A percentile compares a stretch with the other conserved stretches of the same genome.
These are phyloP conservation scores for Hemicrepidius hirtus DNA, from an alignment of 2,888 invertebrate genomes.

Conservation along the genomic window DNA sequence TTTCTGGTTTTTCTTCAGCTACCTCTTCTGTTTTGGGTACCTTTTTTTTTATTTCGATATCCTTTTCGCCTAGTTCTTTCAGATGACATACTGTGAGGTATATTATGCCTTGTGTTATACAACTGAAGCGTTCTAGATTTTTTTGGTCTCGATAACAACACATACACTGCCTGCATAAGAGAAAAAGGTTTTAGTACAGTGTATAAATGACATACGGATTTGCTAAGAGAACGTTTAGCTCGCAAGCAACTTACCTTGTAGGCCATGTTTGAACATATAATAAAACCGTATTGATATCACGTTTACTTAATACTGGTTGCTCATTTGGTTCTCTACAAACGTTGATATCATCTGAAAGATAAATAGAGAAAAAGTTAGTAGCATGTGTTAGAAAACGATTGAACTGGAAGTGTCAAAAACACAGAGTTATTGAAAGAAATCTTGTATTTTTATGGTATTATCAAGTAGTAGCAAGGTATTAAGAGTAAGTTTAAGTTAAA, in stretches of 20 bases:
- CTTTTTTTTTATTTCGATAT: constrained; percentile 63
- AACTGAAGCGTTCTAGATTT: constrained; percentile 93
- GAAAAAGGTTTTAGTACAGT: not conserved
- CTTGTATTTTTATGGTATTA: not conserved
- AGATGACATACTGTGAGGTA: constrained; percentile 89
- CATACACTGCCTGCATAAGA: constrained; percentile 87
- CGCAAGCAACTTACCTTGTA: constrained; percentile 78
- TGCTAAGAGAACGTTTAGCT: not conserved
- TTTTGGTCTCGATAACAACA: constrained; percentile 95
- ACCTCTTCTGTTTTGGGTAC: constrained; percentile 63
- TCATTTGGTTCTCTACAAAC: constrained; percentile 86
- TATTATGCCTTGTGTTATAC: constrained; percentile 90
- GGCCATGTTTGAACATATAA: constrained; percentile 93
- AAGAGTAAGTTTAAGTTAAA: constrained; percentile 49
- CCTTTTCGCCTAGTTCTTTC: constrained; percentile 76
- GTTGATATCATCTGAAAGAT: constrained; percentile 84
- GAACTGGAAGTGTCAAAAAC: not conserved
- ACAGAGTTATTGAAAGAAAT: not conserved
- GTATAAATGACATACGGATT: not conserved
- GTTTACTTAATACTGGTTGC: constrained; percentile 82
- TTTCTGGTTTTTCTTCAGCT: constrained; percentile 66
- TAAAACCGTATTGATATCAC: constrained; percentile 88
- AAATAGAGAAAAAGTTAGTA: constrained; percentile 6
- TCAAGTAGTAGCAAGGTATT: constrained; percentile 1
- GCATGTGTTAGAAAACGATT: not conserved